phyloP scores from a whole-genome alignment of 2,888 invertebrate species.

The Sabatieria punctata region DNA sequence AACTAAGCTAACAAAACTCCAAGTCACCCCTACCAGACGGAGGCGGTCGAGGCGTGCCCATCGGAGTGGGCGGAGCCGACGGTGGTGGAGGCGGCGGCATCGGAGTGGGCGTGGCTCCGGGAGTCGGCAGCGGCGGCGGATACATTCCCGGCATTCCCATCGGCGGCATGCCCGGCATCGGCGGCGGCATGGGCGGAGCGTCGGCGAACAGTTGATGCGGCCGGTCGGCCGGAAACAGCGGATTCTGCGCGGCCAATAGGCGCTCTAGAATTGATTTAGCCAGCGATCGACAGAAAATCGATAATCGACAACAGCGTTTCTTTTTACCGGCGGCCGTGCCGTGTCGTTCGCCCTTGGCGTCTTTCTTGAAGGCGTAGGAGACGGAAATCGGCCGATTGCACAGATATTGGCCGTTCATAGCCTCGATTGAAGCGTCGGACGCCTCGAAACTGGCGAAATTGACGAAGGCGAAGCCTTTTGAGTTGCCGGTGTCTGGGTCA shows the following conservation, averaged over 20 bases:
- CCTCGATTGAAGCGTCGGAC: slow-evolving; percentile 94
- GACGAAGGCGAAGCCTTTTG: slow-evolving; percentile 97
- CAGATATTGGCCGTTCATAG: slow-evolving; percentile 98
- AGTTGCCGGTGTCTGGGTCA: slow-evolving; percentile 96
- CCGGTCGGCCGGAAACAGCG: slow-evolving; percentile 81
- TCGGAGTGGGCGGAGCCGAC: background rate
- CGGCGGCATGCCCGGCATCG: slow-evolving; percentile 19
- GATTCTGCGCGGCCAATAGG: slow-evolving; percentile 90
- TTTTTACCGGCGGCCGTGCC: slow-evolving; percentile 67
- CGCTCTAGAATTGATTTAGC: slow-evolving; percentile 40
- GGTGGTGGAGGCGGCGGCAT: slow-evolving; percentile 6
- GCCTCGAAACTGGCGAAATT: slow-evolving; percentile 99
- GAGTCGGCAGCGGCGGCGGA: background rate
- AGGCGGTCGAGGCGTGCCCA: background rate
- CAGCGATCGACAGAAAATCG: too few relatives aligned
- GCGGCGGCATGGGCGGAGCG: slow-evolving; percentile 47
- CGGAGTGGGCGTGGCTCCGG: slow-evolving; percentile 9
- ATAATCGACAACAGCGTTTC: too few relatives aligned
- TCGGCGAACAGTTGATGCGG: slow-evolving; percentile 80
- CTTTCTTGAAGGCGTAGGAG: slow-evolving; percentile 96
- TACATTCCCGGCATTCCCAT: background rate
- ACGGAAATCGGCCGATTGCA: slow-evolving; percentile 93
- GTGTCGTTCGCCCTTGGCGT: slow-evolving; percentile 93
- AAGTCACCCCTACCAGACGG: too few relatives aligned
- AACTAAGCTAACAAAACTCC: too few relatives aligned